Base-by-base conservation (phyloP, 1,140 invertebrate species). In the Drosophila erecta region DNA sequence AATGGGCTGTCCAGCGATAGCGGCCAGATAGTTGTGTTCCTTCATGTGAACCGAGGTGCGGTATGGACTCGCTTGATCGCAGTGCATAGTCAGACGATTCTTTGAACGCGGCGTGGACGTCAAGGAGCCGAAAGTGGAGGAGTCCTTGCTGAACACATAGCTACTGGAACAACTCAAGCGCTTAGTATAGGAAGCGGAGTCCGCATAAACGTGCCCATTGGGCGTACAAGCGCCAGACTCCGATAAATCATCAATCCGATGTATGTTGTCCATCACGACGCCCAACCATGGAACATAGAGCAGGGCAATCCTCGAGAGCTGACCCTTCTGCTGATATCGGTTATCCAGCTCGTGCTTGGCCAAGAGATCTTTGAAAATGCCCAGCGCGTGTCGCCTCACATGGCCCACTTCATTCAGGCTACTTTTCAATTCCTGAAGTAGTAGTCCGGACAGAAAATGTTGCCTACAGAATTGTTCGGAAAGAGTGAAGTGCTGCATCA, bases 331-430 rank as follows among this genome's bases (percentile, higher is more conserved):
- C 79, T 96, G 94, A 92, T 98, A 99, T 65, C 98, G 93, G 90
- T 97, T 96, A 93, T 99, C 98, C 85, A 98, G 94, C 78, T 98
- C 96, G 93, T 99, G 98, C 92, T 99, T 99, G 1, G 97, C 97
- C 47, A 99, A 93, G 62, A 98, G 92, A 93, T 98, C 96, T 65
- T 97, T 94, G 24, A 99, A 93, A 12, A 97, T 96, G 22, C 93
- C 93, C 58, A 99, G 94, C 1, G 97, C 97, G 37, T 95, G 93
- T 67, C 95, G 95, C 5, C 98, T 94, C 58, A 98, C 96, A 70
- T 97, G 95, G 4, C 95, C 93, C 5, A 97, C 94, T 92, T 98
- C 97, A 70, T 96, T 96, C 2, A 99, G 93, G 0, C 97, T 96
- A 17, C 95, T 94, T 84, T 91, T 92, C 65, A 94, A 92, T 86